Base-by-base conservation (phyloP, 1,140 invertebrate species). In the Ostrea denselamellosa region DNA sequence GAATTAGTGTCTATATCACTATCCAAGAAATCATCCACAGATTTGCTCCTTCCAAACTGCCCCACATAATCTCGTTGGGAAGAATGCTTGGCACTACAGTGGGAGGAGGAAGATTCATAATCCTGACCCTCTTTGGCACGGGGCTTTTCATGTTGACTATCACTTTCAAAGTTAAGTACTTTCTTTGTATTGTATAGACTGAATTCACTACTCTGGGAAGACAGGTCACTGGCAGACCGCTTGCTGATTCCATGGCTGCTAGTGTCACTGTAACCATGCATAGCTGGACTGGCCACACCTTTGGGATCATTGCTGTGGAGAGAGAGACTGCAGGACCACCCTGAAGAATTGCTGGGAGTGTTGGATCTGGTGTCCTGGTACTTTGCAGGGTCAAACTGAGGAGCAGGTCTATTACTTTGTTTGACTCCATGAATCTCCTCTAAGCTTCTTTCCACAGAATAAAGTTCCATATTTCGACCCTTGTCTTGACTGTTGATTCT, bases 131-230 rank as follows among this genome's bases (percentile, higher is more conserved):
- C 87, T 62, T 53, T 82, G 17, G 52, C 34, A 56, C 88, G 82
- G 9, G 86, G 85, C 71, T 90, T 86, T 65, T 91, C 91, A 81
- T 85, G 89, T 81, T 88, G 77, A 83, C 90, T 92, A 22, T 83
- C 81, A 65, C 86, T 87, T 34, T 93, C 92, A 89, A 93, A 93
- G 82, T 91, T 90, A 1, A 93, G 89, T 84, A 90, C 88, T 84
- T 91, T 92, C 82, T 92, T 92, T 25, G 93, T 93, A 56, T 91
- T 90, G 44, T 93, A 91, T 14, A 93, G 90, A 87, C 90, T 91
- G 85, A 93, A 93, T 54, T 92, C 91, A 71, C 83, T 82, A 25
- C 88, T 90, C 54, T 91, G 89, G 0, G 90, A 91, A 4, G 91
- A 92, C 17, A 90, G 81, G 65, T 91, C 90, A 34, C 77, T 89